These are phyloP conservation scores for Trichogramma dendrolimi DNA, from an alignment of 2,888 invertebrate genomes.

Conservation along the genomic window DNA sequence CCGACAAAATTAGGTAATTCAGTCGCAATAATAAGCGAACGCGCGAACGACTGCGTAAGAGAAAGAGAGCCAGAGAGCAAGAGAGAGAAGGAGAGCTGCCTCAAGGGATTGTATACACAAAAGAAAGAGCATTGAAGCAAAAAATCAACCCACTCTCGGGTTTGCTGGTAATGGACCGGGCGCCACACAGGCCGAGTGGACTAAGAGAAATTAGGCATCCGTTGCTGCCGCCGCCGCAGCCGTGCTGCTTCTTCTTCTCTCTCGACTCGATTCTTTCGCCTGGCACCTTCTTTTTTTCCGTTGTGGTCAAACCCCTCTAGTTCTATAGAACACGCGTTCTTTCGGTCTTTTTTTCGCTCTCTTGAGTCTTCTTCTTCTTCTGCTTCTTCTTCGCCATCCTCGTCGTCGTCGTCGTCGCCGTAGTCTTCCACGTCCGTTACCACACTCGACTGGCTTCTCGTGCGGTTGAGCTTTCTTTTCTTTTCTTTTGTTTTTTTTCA, in stretches of 20 bases:
- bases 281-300: background rate
- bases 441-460: no score
- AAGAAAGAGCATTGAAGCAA: no score
- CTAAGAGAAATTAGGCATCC: conserved; percentile 42
- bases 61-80: conserved; percentile 48
- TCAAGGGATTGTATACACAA: no score
- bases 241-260: conserved; percentile 3
- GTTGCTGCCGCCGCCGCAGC: conserved; percentile 27
- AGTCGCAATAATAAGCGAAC: conserved; percentile 32
- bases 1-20: conserved; percentile 52
- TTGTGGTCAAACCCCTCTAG: background rate
- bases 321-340: conserved; percentile 20
- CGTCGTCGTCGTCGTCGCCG: background rate
- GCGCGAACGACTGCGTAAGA: conserved; percentile 14
- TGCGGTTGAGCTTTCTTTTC: no score
- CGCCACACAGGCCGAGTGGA: conserved; percentile 33
- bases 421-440: background rate
- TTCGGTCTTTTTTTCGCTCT: conserved; percentile 16
- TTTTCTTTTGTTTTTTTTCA: conserved; percentile 6
- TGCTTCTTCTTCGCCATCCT: background rate
- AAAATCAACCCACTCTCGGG: no score
- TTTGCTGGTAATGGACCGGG: conserved; percentile 46
- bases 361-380: conserved; percentile 2
- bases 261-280: background rate
- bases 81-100: conserved; percentile 21